Base-by-base conservation (phyloP, 1,140 invertebrate genomes). In the Scaptomyza hsui region DNA sequence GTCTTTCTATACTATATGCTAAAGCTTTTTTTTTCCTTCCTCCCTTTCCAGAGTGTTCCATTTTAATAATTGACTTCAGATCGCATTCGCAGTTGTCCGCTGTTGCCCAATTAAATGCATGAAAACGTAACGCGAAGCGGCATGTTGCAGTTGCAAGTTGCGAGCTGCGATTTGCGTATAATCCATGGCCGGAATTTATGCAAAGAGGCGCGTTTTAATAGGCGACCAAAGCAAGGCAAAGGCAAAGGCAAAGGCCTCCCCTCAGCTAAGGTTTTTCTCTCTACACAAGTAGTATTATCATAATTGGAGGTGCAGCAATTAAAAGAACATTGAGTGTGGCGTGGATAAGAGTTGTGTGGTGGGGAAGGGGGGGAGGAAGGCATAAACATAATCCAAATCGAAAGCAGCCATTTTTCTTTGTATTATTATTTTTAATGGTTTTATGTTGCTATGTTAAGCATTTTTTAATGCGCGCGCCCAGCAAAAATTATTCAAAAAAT, bases 91-190 rank as follows among this genome's bases (percentile, higher is more conserved):
- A 2, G 29, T 13, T 5, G 26, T 10, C 12, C 4, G 19, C n/a
- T n/a, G 37, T 10, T 48, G 49, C 21, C 79, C 79, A 82, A 82
- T 82, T 82, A 82, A 83, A 79, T 85, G 80, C 80, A 83, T 83
- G 79, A 79, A 83, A 81, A 75, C 67, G 62, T 65, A 72, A 61
- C 62, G 53, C 42, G 63, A 65, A 10, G 19, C 18, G 19, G 18
- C 49, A 44, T 52, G 52, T 64, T 77, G 77, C 26, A 29, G 26
- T 29, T 29, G 26, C 26, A 2, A 29, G 26, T 29, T 29, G 26
- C 60, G 53, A 63, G 63, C 37, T 65, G 70, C 80, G 80, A 85
- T 86, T 85, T 85, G 80, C 80, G 81, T 85, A 85, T 86, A 85
- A 85, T 85, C 80, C 80, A 71, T 39, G 70, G 1, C 24, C 57